Conservation (phyloP, 2,113 vertebrate genomes). For the Myodes glareolus region DNA sequence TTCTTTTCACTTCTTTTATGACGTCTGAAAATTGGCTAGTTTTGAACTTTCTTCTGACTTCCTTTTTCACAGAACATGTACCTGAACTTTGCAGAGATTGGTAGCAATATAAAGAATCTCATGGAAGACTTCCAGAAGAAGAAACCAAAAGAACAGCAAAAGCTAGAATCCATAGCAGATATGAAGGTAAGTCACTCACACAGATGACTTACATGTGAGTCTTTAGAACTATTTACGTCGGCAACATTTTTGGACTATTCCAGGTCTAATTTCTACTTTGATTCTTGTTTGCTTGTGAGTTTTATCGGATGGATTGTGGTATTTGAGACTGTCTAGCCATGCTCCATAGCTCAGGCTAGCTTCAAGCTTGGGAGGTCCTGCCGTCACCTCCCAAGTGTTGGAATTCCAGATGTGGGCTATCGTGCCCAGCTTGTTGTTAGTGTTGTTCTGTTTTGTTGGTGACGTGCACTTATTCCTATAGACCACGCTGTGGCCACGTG, state of each 20-base stretch:
- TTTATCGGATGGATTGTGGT: too few relatives aligned
- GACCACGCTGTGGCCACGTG: background rate
- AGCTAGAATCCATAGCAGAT: constrained; percentile 95
- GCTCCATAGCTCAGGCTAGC: background rate
- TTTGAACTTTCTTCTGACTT: constrained; percentile 26
- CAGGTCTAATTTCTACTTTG: constrained; percentile 38
- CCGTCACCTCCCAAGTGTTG: background rate
- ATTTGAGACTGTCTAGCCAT: background rate
- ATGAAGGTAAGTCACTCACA: constrained; percentile 92
- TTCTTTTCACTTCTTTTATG: constrained; percentile 59
- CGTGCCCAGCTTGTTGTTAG: background rate
- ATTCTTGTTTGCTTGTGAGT: background rate
- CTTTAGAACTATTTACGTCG: constrained; percentile 44
- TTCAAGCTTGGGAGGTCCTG: background rate
- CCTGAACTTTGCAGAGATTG: constrained; percentile 98
- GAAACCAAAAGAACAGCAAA: constrained; percentile 96
- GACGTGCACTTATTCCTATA: background rate
- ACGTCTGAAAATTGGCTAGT: constrained; percentile 15
- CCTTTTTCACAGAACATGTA: constrained; percentile 92
- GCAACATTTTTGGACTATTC: constrained; percentile 55
- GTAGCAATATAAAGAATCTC: constrained; percentile 97
- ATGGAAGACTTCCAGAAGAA: constrained; percentile 99
- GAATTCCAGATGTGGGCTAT: background rate
- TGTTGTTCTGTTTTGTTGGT: background rate
- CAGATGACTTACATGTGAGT: constrained; percentile 27